A percentile compares a stretch with the other conserved stretches of the same genome.
These are phyloP conservation scores for Drosophila pandora DNA, from an alignment of 1,140 invertebrate species.

Conservation along the genomic window DNA sequence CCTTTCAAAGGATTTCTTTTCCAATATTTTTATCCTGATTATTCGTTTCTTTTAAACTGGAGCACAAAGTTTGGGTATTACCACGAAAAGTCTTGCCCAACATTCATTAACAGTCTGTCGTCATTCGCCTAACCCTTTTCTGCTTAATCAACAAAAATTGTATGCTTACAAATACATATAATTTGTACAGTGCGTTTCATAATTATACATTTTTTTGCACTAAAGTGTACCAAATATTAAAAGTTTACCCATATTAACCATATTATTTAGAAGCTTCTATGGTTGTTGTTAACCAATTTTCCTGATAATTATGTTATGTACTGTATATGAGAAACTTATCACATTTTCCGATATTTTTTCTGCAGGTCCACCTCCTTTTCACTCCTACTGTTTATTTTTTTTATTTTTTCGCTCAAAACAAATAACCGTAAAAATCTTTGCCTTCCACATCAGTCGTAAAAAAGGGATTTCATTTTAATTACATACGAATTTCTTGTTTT, in stretches of 20 bases:
- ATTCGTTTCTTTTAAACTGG: conserved; percentile 9
- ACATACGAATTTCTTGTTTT: conserved; percentile 69
- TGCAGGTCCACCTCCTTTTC: conserved; percentile 45
- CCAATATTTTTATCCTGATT: conserved; percentile 33
- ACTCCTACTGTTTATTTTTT: conserved; percentile 3
- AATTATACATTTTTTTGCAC: neutral
- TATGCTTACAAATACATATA: conserved; percentile 38
- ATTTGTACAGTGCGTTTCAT: conserved; percentile 7
- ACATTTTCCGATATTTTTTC: conserved; percentile 56
- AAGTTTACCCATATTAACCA: too few species aligned
- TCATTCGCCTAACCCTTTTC: conserved; percentile 43
- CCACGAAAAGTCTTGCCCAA: conserved; percentile 32
- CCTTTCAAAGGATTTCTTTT: conserved; percentile 30
- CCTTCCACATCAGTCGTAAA: conserved; percentile 70
- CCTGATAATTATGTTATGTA: conserved; percentile 14
- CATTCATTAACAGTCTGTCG: conserved; percentile 43
- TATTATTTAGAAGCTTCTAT: neutral
- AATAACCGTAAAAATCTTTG: conserved; percentile 77
- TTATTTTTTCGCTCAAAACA: conserved; percentile 39
- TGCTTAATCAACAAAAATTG: conserved; percentile 48
- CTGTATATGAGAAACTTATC: conserved; percentile 58
- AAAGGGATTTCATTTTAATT: conserved; percentile 77
- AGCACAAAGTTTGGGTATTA: conserved; percentile 28
- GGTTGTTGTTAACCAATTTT: conserved; percentile 9
- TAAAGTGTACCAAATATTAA: neutral